Base-by-base conservation (phyloP, 1,140 invertebrate genomes). In the Fragariocoptes setiger region DNA sequence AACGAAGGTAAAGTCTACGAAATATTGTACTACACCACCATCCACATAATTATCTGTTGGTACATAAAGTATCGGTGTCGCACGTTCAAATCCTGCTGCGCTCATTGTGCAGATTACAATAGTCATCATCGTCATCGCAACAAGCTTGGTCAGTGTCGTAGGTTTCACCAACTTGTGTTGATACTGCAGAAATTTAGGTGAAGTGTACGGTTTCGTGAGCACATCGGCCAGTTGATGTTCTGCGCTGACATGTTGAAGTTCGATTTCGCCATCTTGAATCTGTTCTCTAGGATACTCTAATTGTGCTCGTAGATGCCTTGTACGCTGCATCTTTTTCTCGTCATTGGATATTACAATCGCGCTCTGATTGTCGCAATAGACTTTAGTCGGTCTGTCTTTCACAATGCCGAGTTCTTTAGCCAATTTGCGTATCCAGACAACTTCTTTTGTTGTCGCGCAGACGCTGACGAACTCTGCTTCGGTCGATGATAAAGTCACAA, bases 361-460 rank as follows among this genome's bases (percentile, higher is more conserved):
- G 36, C 49, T 45, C 40, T 50, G 45, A 44, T 54, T 54, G 35
- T 47, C 51, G 16, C 35, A 19, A 42, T 38, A 35, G 38, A 50
- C 13, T 3, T 17, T 15, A 14, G 31, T 37, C n/a, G 43, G 43
- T 2, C 13, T 35, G n/a, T n/a, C n/a, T 2, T 40, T 22, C 13
- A 4, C 5, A 4, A 18, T 19, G 21, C 42, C 40, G 16, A 48
- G 22, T 20, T 43, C 39, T 19, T 35, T 37, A 1, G 45, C 17
- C 15, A 43, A 21, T 21, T 38, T 36, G 16, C 36, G 44, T 17
- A 53, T 37, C 45, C 47, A 55, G 3, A 55, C 42, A 46, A 31
- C 53, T 53, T 50, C 53, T 51, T 39, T 57, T 21, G 40, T 52
- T 37, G 53, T 49, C 47, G 53, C 54, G 38, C 54, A 50, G 41